These are phyloP conservation scores for Phalacrocorax pelagicus DNA, from an alignment of 2,113 vertebrate genomes.

Conservation along the genomic window DNA sequence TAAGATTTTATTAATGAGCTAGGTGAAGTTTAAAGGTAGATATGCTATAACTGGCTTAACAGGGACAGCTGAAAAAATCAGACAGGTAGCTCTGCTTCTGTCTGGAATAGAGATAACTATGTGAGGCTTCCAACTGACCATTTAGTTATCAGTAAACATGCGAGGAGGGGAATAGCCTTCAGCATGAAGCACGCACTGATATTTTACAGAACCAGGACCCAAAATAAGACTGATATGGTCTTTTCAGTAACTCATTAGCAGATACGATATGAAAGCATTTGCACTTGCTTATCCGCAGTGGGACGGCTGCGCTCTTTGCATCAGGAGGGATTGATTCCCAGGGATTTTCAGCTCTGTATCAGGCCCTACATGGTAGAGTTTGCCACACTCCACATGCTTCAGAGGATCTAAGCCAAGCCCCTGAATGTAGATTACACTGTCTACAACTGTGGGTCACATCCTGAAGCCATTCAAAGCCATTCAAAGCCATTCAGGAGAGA, in stretches of 20 bases:
- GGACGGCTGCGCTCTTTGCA: not conserved
- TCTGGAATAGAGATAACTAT: not conserved
- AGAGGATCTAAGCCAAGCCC: not conserved
- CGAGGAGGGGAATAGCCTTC: not conserved
- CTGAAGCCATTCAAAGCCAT: not conserved
- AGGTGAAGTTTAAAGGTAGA: not conserved
- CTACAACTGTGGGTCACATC: not conserved
- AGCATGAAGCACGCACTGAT: not conserved
- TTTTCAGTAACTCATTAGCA: not conserved
- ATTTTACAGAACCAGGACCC: not conserved
- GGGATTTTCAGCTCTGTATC: not conserved
- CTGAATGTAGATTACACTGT: not conserved
- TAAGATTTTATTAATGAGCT: not conserved
- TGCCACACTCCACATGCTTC: not conserved
- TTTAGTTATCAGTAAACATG: not conserved
- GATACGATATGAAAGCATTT: accelerated
- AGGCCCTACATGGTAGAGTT: not conserved
- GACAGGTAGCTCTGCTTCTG: not conserved
- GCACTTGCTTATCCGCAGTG: not conserved
- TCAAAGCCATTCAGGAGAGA: not conserved
- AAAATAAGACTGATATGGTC: not conserved
- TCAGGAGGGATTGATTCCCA: not conserved
- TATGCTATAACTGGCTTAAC: not conserved
- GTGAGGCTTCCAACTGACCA: not conserved
- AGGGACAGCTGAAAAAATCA: not conserved